These are phyloP conservation scores for Chrysolina oricalcia DNA, from an alignment of 2,888 invertebrate species.

Conservation along the genomic window DNA sequence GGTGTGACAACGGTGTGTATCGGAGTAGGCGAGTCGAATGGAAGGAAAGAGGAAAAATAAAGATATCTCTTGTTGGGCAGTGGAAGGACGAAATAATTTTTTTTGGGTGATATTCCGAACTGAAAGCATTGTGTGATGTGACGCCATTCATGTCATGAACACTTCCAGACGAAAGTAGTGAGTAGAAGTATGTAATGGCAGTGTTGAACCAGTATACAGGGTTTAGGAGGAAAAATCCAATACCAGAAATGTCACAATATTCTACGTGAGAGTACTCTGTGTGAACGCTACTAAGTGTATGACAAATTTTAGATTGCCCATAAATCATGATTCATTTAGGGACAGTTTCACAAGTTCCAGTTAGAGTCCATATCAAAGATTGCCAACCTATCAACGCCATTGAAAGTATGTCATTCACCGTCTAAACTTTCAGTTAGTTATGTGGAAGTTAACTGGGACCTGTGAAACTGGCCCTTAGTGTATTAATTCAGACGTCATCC, in stretches of 20 bases:
- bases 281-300: too few relatives aligned
- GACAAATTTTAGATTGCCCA: too few relatives aligned
- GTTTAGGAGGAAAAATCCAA: neutral
- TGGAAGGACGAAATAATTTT: constrained; percentile 5
- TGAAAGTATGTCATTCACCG: too few relatives aligned
- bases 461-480: too few relatives aligned
- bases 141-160: constrained; percentile 1
- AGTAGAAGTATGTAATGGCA: neutral
- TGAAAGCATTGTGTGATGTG: neutral
- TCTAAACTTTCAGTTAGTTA: too few relatives aligned
- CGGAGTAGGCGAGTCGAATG: constrained; percentile 30
- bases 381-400: too few relatives aligned
- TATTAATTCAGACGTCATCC: too few relatives aligned
- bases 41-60: neutral
- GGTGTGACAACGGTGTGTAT: constrained; percentile 27
- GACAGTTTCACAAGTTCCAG: too few relatives aligned
- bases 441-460: too few relatives aligned
- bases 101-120: neutral
- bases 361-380: too few relatives aligned
- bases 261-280: too few relatives aligned
- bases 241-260: neutral
- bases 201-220: neutral
- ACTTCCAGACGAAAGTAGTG: neutral
- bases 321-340: too few relatives aligned
- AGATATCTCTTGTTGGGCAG: constrained; percentile 3